Conservation (phyloP, 1,140 invertebrate species). For the Aphidius gifuensis region DNA sequence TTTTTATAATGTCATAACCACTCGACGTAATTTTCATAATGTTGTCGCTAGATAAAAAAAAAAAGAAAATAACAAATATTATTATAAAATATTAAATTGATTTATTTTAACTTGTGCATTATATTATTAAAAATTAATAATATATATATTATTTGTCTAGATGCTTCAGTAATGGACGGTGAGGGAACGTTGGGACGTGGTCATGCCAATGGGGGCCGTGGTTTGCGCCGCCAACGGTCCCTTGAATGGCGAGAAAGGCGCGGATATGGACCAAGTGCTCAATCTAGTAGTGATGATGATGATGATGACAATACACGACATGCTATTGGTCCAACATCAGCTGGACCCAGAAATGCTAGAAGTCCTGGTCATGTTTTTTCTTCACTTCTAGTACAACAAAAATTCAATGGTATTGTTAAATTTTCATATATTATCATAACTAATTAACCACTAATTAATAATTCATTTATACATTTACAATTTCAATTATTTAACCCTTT, state of each 20-base stretch:
- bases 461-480: too few species aligned
- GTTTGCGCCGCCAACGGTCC: constrained; percentile 61
- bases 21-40: too few species aligned
- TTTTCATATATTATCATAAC: constrained; percentile 7
- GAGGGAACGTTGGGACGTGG: constrained; percentile 51
- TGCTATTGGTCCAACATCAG: constrained; percentile 40
- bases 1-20: too few species aligned
- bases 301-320: constrained; percentile 61
- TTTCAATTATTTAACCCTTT: too few species aligned
- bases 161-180: constrained; percentile 54
- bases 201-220: constrained; percentile 46
- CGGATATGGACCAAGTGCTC: constrained; percentile 50
- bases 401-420: constrained; percentile 40
- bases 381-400: constrained; percentile 59
- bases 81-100: too few species aligned
- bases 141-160: constrained; percentile 28
- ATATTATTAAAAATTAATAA: too few species aligned
- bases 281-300: constrained; percentile 62
- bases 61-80: too few species aligned
- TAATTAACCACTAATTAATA: too few species aligned
- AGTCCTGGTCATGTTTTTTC: constrained; percentile 64
- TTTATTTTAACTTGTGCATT: too few species aligned
- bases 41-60: too few species aligned
- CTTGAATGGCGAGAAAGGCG: constrained; percentile 63
- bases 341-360: constrained; percentile 47